Conservation (phyloP, 2,797 vertebrate genomes). For the Gallirallus australis region DNA sequence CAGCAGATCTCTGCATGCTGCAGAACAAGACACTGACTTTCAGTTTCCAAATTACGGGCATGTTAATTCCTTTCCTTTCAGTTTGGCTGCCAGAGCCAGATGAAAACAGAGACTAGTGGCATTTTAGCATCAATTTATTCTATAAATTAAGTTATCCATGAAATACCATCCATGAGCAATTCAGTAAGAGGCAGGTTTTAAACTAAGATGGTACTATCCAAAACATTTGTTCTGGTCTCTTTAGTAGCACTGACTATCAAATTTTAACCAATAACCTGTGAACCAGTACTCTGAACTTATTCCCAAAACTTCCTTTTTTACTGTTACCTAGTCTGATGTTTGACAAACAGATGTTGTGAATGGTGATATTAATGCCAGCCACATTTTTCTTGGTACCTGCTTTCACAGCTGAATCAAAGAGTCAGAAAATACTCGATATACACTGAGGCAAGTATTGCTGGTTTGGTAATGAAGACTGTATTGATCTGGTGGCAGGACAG, state of each 20-base stretch:
- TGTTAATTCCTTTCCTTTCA: not conserved
- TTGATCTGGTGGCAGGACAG: not conserved
- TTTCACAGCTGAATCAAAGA: not conserved
- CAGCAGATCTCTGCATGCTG: accelerated
- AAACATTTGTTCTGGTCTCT: not conserved
- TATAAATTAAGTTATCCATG: not conserved
- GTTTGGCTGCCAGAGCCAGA: not conserved
- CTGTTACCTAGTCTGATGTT: not conserved
- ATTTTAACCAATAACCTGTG: not conserved
- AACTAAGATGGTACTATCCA: not conserved
- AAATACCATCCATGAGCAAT: not conserved
- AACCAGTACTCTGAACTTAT: not conserved
- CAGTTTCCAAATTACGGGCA: not conserved
- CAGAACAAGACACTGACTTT: not conserved
- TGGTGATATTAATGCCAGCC: not conserved
- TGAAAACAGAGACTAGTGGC: not conserved
- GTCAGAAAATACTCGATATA: not conserved
- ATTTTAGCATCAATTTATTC: not conserved
- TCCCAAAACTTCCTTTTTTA: not conserved
- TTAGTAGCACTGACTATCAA: not conserved
- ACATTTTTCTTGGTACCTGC: not conserved
- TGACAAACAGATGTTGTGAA: not conserved
- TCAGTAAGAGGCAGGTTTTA: not conserved
- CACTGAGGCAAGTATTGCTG: not conserved
- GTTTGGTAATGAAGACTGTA: not conserved